phyloP scores from a whole-genome alignment of 2,797 vertebrate genomes.

The Balearica regulorum region DNA sequence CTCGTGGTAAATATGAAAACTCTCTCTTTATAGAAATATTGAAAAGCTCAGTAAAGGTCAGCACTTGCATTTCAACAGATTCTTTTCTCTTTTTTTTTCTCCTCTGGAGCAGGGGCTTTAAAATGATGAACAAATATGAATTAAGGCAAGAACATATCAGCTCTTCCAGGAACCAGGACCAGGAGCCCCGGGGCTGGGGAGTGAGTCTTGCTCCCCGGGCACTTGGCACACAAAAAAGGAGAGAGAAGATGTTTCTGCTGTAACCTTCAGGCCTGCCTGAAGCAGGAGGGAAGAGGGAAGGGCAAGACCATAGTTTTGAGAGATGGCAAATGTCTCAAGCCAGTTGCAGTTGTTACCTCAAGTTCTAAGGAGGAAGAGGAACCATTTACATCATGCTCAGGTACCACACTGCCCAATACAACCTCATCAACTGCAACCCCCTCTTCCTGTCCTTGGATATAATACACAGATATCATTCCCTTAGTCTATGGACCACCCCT shows the following conservation, averaged over 20 bases:
- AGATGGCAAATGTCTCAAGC: neutral
- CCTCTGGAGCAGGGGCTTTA: neutral
- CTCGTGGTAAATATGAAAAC: conserved; percentile 26
- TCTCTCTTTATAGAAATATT: neutral
- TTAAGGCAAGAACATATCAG: neutral
- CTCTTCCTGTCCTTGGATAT: too few species aligned
- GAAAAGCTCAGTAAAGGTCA: neutral
- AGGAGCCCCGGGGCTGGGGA: neutral
- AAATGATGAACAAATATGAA: neutral
- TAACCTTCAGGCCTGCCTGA: neutral
- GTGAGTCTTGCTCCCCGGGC: neutral
- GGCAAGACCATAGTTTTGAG: neutral
- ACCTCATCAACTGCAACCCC: too few species aligned
- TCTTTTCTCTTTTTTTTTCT: too few species aligned
- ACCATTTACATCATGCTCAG: too few species aligned
- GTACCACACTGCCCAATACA: too few species aligned
- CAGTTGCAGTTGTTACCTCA: neutral
- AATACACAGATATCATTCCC: too few species aligned
- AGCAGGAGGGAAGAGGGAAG: neutral
- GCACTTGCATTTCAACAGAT: neutral
- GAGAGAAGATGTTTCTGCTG: too few species aligned
- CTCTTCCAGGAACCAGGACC: neutral
- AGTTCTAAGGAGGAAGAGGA: neutral
- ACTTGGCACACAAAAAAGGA: neutral
- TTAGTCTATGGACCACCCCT: too few species aligned